Base-by-base conservation (phyloP, 2,888 invertebrate species). In the Timema cristinae region DNA sequence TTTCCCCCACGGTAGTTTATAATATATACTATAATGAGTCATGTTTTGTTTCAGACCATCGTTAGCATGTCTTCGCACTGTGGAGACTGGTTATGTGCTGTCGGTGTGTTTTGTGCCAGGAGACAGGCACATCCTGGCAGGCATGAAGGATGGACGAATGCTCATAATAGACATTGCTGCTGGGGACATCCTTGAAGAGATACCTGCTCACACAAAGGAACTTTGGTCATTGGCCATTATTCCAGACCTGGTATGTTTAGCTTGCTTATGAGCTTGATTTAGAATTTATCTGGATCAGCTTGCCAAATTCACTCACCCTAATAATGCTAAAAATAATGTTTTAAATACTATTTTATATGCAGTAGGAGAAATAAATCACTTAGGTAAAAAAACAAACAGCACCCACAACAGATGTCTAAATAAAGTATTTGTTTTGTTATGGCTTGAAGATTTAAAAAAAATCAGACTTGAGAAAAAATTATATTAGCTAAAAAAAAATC, bases 71-170 rank as follows among this genome's bases (percentile, higher is more conserved):
- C 84, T 93, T 16, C 86, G 92, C 69, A 92, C 92, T 0, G 85
- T 94, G 71, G 79, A 80, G 0, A 81, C 86, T 13, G 87, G 88
- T 51, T 91, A 93, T 78, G 90, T 94, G 9, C 83, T 92, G 71
- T 86, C 90, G 73, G 85, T 90, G 4, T 84, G 89, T 76, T 97
- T 98, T 84, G 93, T 92, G 32, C 95, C 97, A 16, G 92, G 92
- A 16, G 98, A 99, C 84, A 87, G 95, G 13, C 94, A 98, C 85
- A 89, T 94, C 61, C 83, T 99, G 70, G 88, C 93, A 68, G 98
- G 96, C 6, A 87, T 94, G 75, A 94, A 94, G 81, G 90, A 89
- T 80, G 98, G 98, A 0, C 84, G 86, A 59, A 82, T 98, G 75
- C 83, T 95, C 50, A 89, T 98, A 75, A 87, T 93, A 70, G 97